Evolutionary conservation across 2,797 vertebrate species (phyloP).

Genomic region (Phrynocephalus vlangalii): DNA sequence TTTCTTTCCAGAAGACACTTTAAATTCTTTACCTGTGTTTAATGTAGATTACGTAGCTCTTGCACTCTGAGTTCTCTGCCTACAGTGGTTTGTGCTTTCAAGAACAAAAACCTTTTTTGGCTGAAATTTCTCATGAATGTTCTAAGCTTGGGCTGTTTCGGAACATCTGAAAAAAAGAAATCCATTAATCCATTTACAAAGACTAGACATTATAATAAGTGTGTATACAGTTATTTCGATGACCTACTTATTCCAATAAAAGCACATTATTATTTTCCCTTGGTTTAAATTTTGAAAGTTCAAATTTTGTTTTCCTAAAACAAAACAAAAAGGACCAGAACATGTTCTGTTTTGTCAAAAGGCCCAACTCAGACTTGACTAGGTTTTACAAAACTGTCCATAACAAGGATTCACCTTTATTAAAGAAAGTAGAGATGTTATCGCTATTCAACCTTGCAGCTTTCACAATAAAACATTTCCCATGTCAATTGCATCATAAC

Average conservation of each 20-base stretch:
- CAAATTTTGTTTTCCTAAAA: conserved; percentile 51
- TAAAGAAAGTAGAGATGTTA: conserved; percentile 8
- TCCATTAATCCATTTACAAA: conserved; percentile 74
- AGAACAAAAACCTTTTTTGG: conserved; percentile 74
- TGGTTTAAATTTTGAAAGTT: conserved; percentile 51
- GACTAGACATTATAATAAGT: conserved; percentile 72
- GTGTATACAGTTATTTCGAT: conserved; percentile 69
- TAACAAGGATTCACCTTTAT: conserved; percentile 14
- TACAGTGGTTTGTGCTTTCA: conserved; percentile 78
- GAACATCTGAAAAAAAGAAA: conserved; percentile 73
- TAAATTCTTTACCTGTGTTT: conserved; percentile 74
- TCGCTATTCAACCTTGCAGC: conserved; percentile 41
- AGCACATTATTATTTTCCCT: conserved; percentile 66
- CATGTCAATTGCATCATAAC: conserved; percentile 8
- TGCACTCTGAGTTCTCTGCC: conserved; percentile 70
- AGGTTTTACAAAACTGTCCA: conserved; percentile 33
- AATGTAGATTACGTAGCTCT: conserved; percentile 73
- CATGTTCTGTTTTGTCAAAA: conserved; percentile 52
- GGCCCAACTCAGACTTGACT: conserved; percentile 17
- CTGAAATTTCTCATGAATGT: conserved; percentile 74
- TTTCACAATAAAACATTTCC: conserved; percentile 2
- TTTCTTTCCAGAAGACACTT: conserved; percentile 73
- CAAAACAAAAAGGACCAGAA: conserved; percentile 52
- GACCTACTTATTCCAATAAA: conserved; percentile 74
- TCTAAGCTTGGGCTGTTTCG: conserved; percentile 73